A percentile compares a stretch with the other conserved stretches of the same genome.
phyloP scores from a whole-genome alignment of 1,140 invertebrate genomes.

The Aricia agestis region DNA sequence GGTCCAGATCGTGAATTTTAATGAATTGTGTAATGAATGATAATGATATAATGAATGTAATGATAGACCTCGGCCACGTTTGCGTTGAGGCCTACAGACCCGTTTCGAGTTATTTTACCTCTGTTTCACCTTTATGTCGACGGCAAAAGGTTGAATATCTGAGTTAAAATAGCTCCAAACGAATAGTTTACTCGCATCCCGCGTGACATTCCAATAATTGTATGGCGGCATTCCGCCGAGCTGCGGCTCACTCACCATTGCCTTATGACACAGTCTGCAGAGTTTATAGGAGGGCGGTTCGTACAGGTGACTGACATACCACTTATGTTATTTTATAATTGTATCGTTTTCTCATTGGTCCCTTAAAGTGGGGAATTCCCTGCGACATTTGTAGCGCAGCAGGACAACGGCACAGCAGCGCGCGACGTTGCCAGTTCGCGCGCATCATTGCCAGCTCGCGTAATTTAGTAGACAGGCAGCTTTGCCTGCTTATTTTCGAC shows the following conservation, averaged over 20 bases:
- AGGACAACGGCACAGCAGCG: no score
- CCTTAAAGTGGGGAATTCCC: no score
- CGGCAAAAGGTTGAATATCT: slow-evolving; percentile 23
- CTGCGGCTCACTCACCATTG: slow-evolving; percentile 60
- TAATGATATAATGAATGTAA: background rate
- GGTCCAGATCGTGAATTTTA: slow-evolving; percentile 31
- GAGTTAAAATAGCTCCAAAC: no score
- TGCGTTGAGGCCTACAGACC: background rate
- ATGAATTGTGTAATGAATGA: background rate
- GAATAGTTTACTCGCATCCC: slow-evolving; percentile 46
- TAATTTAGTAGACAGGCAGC: no score
- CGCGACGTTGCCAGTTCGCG: no score
- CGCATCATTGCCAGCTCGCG: no score
- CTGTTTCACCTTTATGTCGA: background rate
- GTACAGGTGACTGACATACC: background rate
- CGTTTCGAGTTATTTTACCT: background rate
- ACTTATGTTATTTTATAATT: no score
- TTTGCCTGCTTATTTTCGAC: no score
- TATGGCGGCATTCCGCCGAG: slow-evolving; percentile 47
- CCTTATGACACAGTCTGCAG: slow-evolving; percentile 74
- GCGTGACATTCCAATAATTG: slow-evolving; percentile 74
- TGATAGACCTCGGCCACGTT: no score
- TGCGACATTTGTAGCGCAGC: no score
- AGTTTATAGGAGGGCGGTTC: slow-evolving; percentile 52
- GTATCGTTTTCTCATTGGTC: no score